Conservation (phyloP, 2,888 invertebrate species). For the Melikaiella ostensackeni region DNA sequence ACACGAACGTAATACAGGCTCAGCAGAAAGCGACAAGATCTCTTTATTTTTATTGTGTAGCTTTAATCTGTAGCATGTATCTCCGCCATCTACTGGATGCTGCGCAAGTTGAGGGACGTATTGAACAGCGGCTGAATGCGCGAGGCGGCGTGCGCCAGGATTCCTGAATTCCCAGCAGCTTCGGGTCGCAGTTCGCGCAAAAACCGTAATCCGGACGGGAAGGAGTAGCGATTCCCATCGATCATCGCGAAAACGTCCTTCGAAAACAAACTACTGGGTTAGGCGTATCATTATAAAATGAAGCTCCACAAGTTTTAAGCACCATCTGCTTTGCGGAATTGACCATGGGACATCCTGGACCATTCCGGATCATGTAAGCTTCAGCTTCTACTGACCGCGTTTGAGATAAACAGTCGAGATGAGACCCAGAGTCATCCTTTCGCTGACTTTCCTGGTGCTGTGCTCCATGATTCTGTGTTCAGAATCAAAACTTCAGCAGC, state of each 20-base stretch:
- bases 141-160: slow-evolving; percentile 74
- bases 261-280: slow-evolving; percentile 42
- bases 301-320: slow-evolving; percentile 37
- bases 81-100: slow-evolving; percentile 76
- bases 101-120: slow-evolving; percentile 72
- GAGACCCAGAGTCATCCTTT: slow-evolving; percentile 65
- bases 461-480: slow-evolving; percentile 64
- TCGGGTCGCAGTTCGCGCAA: slow-evolving; percentile 73
- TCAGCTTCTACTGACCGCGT: slow-evolving; percentile 29
- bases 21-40: slow-evolving; percentile 15
- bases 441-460: slow-evolving; percentile 63
- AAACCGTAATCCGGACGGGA: slow-evolving; percentile 68
- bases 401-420: slow-evolving; percentile 55
- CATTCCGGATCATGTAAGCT: slow-evolving; percentile 54
- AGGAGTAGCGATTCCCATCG: slow-evolving; percentile 43
- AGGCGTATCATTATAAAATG: slow-evolving; percentile 24
- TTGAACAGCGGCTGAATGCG: slow-evolving; percentile 76
- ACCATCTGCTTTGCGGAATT: neutral
- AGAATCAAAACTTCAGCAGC: slow-evolving; percentile 73
- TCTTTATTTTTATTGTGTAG: slow-evolving; percentile 45
- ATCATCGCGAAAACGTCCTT: slow-evolving; percentile 20
- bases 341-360: slow-evolving; percentile 41
- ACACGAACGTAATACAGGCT: slow-evolving; percentile 27
- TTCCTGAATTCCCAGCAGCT: slow-evolving; percentile 68
- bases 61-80: slow-evolving; percentile 41